Evolutionary conservation across 2,888 invertebrate species (phyloP).

Genomic region (Hesperia comma): DNA sequence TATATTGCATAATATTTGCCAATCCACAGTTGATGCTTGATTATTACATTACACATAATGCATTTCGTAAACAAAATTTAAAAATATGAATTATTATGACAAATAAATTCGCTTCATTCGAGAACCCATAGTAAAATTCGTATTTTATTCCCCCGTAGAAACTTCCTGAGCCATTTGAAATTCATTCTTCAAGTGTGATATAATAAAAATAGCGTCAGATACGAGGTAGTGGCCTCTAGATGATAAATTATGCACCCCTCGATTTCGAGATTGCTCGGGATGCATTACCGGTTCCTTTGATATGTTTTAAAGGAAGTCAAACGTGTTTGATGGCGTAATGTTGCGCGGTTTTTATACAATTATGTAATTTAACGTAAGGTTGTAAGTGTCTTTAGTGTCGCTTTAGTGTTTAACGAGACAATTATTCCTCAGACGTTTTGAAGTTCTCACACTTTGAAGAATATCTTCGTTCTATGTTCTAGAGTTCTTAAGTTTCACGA

Average conservation of each 20-base stretch:
- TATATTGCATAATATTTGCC: too few relatives aligned
- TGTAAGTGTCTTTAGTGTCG: slow-evolving; percentile 18
- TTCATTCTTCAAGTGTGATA: slow-evolving; percentile 83
- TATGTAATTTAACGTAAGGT: slow-evolving; percentile 37
- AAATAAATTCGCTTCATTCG: slow-evolving; percentile 30
- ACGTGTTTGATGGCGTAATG: slow-evolving; percentile 63
- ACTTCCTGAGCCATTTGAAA: slow-evolving; percentile 83
- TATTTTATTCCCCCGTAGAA: slow-evolving; percentile 77
- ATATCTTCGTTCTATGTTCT: neutral
- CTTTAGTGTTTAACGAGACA: slow-evolving; percentile 15
- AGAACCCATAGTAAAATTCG: slow-evolving; percentile 51
- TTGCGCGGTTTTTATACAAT: slow-evolving; percentile 45
- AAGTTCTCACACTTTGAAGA: neutral
- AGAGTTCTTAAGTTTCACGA: neutral
- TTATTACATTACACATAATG: too few relatives aligned
- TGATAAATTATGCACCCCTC: slow-evolving; percentile 83
- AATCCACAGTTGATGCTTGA: too few relatives aligned
- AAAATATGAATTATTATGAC: too few relatives aligned
- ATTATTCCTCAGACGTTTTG: neutral
- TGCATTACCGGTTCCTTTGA: slow-evolving; percentile 76
- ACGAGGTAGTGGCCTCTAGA: slow-evolving; percentile 60
- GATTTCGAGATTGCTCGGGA: slow-evolving; percentile 71
- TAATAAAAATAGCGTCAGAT: slow-evolving; percentile 81
- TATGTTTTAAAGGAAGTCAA: slow-evolving; percentile 73
- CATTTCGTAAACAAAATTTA: too few relatives aligned